These are phyloP conservation scores for Archivesica marissinica DNA, from an alignment of 1,140 invertebrate species.

Conservation along the genomic window DNA sequence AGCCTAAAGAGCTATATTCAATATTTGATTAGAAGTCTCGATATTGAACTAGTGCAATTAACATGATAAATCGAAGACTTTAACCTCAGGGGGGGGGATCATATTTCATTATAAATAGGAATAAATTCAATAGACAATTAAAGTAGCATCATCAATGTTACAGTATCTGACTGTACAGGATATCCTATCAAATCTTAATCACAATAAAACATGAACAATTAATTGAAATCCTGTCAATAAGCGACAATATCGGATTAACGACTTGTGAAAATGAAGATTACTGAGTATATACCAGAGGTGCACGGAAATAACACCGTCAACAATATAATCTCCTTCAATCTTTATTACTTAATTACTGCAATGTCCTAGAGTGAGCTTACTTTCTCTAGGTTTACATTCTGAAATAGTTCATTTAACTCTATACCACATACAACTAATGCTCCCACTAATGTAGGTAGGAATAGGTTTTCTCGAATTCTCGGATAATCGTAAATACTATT, in stretches of 20 bases:
- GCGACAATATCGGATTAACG: neutral
- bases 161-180: neutral
- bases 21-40: slow-evolving; percentile 20
- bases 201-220: neutral
- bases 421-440: too few relatives aligned
- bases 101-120: neutral
- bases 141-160: neutral
- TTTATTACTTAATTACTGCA: too few relatives aligned
- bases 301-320: too few relatives aligned
- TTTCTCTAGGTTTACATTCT: too few relatives aligned
- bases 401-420: too few relatives aligned
- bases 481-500: too few relatives aligned
- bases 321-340: too few relatives aligned
- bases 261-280: too few relatives aligned
- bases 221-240: slow-evolving; percentile 9
- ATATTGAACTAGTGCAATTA: neutral
- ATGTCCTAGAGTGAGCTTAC: too few relatives aligned
- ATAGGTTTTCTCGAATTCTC: too few relatives aligned
- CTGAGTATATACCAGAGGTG: too few relatives aligned
- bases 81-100: neutral
- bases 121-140: slow-evolving; percentile 26
- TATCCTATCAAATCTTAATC: slow-evolving; percentile 4
- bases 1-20: neutral
- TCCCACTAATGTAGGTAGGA: too few relatives aligned
- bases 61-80: neutral